Conservation (phyloP, 2,888 invertebrate species). For the Andrena bucephala region DNA sequence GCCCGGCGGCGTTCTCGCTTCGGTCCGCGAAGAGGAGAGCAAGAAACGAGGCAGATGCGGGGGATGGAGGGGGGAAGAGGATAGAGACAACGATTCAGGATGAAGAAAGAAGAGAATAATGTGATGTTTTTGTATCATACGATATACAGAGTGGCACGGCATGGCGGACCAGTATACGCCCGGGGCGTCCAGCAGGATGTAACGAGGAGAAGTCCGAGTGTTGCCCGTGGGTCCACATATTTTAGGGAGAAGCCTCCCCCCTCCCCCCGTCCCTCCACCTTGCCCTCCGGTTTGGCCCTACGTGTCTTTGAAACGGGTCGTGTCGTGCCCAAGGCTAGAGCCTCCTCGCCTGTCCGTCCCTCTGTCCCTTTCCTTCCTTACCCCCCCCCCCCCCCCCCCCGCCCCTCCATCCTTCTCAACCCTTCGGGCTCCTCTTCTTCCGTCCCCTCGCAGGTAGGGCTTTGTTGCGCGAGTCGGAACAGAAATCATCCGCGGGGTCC, state of each 20-base stretch:
- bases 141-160: slow-evolving; percentile 79
- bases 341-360: slow-evolving; percentile 64
- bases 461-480: slow-evolving; percentile 11
- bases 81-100: slow-evolving; percentile 43
- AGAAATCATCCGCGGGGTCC: background rate
- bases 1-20: slow-evolving; percentile 69
- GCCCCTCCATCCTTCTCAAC: background rate
- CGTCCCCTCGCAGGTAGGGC: background rate
- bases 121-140: slow-evolving; percentile 84
- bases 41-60: slow-evolving; percentile 51
- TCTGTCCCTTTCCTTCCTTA: slow-evolving; percentile 38
- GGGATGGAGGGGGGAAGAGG: slow-evolving; percentile 13
- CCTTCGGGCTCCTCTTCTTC: slow-evolving; percentile 23
- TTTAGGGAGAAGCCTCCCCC: slow-evolving; percentile 80
- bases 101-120: slow-evolving; percentile 79
- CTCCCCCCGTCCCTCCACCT: slow-evolving; percentile 55
- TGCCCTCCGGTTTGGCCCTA: slow-evolving; percentile 76
- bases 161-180: slow-evolving; percentile 74
- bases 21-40: slow-evolving; percentile 68
- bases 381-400: background rate
- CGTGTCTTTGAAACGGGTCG: slow-evolving; percentile 83
- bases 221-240: slow-evolving; percentile 83
- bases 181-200: slow-evolving; percentile 78
- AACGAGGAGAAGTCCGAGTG: slow-evolving; percentile 83
- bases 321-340: slow-evolving; percentile 79